A percentile compares a stretch with the other conserved stretches of the same genome.
Conservation (phyloP, 1,140 invertebrate species). For the Rhizoglyphus robini region DNA sequence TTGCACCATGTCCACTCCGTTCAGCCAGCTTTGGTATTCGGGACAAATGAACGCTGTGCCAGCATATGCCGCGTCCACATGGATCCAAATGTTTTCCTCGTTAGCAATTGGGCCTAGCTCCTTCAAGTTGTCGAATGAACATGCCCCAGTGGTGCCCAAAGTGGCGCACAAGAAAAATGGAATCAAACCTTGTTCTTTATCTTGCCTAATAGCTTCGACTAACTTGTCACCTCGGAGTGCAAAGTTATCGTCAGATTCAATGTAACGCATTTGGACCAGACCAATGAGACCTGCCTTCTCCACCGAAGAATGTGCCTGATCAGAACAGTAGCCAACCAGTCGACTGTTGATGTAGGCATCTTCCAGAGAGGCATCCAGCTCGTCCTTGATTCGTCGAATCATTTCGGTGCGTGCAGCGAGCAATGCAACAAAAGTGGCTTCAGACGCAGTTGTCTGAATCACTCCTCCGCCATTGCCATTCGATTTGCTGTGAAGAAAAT, state of each 20-base stretch:
- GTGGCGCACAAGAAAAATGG: slow-evolving; percentile 78
- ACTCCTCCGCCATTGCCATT: slow-evolving; percentile 59
- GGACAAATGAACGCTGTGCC: slow-evolving; percentile 84
- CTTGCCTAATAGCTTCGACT: slow-evolving; percentile 38
- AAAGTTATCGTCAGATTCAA: slow-evolving; percentile 28
- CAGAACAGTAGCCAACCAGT: slow-evolving; percentile 87
- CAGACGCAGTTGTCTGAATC: slow-evolving; percentile 80
- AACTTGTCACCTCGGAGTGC: slow-evolving; percentile 26
- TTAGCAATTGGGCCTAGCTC: slow-evolving; percentile 67
- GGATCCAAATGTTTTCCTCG: slow-evolving; percentile 61
- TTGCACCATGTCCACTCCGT: slow-evolving; percentile 69
- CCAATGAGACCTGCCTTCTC: slow-evolving; percentile 42
- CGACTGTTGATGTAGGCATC: slow-evolving; percentile 78
- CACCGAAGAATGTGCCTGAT: slow-evolving; percentile 47
- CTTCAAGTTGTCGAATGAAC: slow-evolving; percentile 73
- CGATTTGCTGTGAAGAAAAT: slow-evolving; percentile 45
- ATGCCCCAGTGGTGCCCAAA: slow-evolving; percentile 80
- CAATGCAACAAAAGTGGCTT: slow-evolving; percentile 67
- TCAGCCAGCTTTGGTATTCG: slow-evolving; percentile 73
- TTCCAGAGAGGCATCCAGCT: slow-evolving; percentile 43
- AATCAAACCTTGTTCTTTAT: slow-evolving; percentile 62
- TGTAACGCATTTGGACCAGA: slow-evolving; percentile 32
- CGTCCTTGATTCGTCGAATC: slow-evolving; percentile 51
- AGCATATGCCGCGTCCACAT: slow-evolving; percentile 78
- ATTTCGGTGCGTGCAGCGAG: slow-evolving; percentile 67